A percentile compares a stretch with the other conserved stretches of the same genome.
phyloP scores from a whole-genome alignment of 2,797 vertebrate species.

The Eulemur rubriventer region DNA sequence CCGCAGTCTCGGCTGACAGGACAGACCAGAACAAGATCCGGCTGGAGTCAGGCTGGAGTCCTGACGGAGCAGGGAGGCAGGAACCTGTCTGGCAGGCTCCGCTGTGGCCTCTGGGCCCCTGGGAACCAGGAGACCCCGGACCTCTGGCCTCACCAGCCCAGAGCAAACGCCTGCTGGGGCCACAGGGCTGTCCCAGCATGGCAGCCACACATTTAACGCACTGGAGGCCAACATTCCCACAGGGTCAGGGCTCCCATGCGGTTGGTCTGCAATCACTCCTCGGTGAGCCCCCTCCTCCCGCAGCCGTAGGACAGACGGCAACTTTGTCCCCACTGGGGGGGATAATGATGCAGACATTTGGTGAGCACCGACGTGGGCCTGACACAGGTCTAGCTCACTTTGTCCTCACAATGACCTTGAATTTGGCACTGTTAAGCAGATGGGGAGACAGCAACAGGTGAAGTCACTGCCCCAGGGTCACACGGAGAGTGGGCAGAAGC shows the following conservation, averaged over 20 bases:
- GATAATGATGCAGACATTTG: accelerated
- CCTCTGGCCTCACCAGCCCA: not conserved
- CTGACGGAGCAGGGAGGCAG: not conserved
- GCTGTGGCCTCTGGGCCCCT: not conserved
- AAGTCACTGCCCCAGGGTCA: not conserved
- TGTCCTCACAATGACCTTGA: accelerated
- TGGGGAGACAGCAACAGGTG: accelerated
- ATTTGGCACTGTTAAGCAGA: accelerated
- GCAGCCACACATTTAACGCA: not conserved
- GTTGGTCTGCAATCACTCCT: accelerated
- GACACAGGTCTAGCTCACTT: not conserved
- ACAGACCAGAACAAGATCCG: not conserved
- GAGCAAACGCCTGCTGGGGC: accelerated
- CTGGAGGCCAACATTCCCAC: accelerated
- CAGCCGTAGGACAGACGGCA: accelerated
- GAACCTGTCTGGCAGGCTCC: not conserved
- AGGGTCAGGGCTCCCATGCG: not conserved
- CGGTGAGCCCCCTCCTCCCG: accelerated
- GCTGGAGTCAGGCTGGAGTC: not conserved
- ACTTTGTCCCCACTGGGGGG: not conserved
- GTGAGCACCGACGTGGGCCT: accelerated
- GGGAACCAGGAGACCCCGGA: not conserved
- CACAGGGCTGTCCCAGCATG: not conserved
- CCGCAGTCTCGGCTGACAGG: not conserved
- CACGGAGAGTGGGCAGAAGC: no score